Base-by-base conservation (phyloP, 2,888 invertebrate species). In the Trypoxylon attenuatum region DNA sequence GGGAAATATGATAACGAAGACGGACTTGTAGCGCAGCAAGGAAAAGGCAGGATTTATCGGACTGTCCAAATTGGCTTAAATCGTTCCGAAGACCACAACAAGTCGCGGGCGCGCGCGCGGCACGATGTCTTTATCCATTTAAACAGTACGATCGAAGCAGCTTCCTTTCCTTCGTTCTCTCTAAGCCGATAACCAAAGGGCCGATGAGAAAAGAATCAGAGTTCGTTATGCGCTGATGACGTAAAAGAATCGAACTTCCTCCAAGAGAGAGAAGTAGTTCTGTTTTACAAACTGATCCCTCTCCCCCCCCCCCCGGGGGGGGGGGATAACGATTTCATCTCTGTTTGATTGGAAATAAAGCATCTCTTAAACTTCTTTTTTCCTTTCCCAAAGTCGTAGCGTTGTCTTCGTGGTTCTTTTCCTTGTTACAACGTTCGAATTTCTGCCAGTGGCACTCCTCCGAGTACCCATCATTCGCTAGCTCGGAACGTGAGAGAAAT, bases 31-130 rank as follows among this genome's bases (percentile, higher is more conserved):
- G 42, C 21, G 43, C 6, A 27, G 8, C 8, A 49, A 52, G 45
- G 47, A 42, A 29, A 50, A 4, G n/a, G 57, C 13, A 39, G 47
- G 57, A 75, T 64, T 75, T 67, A 62, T 70, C 58, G 72, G 61
- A 62, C 60, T 38, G 59, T 56, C 46, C 59, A 77, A 80, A 81
- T 81, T 81, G 79, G 76, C 75, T 81, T 80, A 79, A 78, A 73
- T 50, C 74, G 57, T 54, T 60, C 58, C 51, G 66, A 66, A 77
- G 73, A 70, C 63, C 66, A 66, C 70, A 58, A 57, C 60, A 54
- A 58, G 56, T 60, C 54, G 64, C 52, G n/a, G n/a, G n/a, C n/a
- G n/a, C n/a, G n/a, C n/a, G n/a, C n/a, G 47, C 53, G 39, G 42
- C 55, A 57, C 65, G 59, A 63, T 71, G 71, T 71, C 73, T 79